Conservation (phyloP, 1,140 invertebrate genomes). For the Euura saliciscinereae region DNA sequence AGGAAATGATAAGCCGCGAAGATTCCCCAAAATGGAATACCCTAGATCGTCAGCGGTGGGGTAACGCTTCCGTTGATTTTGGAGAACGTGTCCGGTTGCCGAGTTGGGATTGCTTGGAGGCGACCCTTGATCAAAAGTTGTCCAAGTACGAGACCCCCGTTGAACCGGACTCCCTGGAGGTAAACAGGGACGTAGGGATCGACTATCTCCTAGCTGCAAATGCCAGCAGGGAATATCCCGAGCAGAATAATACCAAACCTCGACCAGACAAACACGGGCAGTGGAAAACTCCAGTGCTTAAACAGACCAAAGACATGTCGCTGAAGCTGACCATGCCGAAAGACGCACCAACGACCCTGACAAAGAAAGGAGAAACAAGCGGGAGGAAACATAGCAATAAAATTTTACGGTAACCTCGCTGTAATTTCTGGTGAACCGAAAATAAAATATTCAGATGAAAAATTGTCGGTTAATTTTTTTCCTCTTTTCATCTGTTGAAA, state of each 20-base stretch:
- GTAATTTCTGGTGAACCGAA: background rate
- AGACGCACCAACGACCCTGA: background rate
- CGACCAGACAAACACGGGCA: background rate
- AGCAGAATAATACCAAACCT: background rate
- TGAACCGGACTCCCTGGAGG: constrained; percentile 12
- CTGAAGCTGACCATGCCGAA: background rate
- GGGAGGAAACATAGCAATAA: background rate
- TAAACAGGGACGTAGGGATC: constrained; percentile 22
- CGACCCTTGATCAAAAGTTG: constrained; percentile 40
- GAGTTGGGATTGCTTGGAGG: constrained; percentile 43
- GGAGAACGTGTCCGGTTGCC: constrained; percentile 30
- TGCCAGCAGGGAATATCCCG: constrained; percentile 21
- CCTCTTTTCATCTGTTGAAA: too few species aligned
- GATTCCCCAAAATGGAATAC: constrained; percentile 41
- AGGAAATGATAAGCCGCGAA: constrained; percentile 38
- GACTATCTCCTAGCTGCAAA: constrained; percentile 28
- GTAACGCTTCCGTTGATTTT: constrained; percentile 23
- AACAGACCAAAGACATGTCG: background rate
- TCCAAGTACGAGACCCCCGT: constrained; percentile 27
- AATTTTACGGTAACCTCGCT: too few species aligned
- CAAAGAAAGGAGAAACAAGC: background rate
- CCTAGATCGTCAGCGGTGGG: constrained; percentile 25
- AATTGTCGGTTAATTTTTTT: background rate
- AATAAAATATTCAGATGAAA: background rate
- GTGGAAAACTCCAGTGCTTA: background rate